phyloP scores from a whole-genome alignment of 2,888 invertebrate genomes.

The Hipparchia sbordonii region DNA sequence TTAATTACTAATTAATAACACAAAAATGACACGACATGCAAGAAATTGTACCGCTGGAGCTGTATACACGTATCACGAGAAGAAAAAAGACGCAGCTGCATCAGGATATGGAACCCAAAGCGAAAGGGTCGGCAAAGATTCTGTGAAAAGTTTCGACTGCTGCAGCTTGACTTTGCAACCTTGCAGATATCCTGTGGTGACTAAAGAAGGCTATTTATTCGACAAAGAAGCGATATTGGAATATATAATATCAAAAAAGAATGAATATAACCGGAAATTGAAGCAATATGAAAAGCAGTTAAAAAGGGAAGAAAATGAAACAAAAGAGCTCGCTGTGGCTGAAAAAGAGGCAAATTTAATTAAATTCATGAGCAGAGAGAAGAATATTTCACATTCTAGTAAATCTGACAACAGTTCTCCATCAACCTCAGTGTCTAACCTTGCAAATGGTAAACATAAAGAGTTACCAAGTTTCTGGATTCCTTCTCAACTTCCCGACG shows the following conservation, averaged over 20 bases:
- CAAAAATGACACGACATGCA: constrained; percentile 95
- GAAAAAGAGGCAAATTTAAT: constrained; percentile 89
- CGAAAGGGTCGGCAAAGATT: constrained; percentile 96
- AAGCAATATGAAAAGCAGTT: constrained; percentile 96
- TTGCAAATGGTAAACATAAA: constrained; percentile 89
- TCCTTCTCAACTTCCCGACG: constrained; percentile 95
- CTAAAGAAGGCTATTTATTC: constrained; percentile 94
- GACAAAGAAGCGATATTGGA: constrained; percentile 98
- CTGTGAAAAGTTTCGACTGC: constrained; percentile 96
- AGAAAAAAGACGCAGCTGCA: constrained; percentile 96
- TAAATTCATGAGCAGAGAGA: constrained; percentile 92
- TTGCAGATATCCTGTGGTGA: constrained; percentile 94
- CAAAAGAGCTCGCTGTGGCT: constrained; percentile 87
- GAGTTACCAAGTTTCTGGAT: constrained; percentile 98
- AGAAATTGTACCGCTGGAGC: constrained; percentile 99
- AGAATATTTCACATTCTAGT: constrained; percentile 84
- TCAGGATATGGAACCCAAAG: constrained; percentile 96
- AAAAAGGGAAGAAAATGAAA: constrained; percentile 88
- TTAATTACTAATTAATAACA: too few relatives aligned
- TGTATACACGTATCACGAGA: constrained; percentile 99
- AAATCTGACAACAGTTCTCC: constrained; percentile 48
- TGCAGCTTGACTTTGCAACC: constrained; percentile 98
- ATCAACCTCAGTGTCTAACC: constrained; percentile 88
- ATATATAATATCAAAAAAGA: constrained; percentile 97
- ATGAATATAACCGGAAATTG: constrained; percentile 92